Percentiles rank a stretch among this genome's conserved stretches.
These are phyloP conservation scores for Drosophila auraria DNA, from an alignment of 1,140 invertebrate genomes.

Conservation along the genomic window DNA sequence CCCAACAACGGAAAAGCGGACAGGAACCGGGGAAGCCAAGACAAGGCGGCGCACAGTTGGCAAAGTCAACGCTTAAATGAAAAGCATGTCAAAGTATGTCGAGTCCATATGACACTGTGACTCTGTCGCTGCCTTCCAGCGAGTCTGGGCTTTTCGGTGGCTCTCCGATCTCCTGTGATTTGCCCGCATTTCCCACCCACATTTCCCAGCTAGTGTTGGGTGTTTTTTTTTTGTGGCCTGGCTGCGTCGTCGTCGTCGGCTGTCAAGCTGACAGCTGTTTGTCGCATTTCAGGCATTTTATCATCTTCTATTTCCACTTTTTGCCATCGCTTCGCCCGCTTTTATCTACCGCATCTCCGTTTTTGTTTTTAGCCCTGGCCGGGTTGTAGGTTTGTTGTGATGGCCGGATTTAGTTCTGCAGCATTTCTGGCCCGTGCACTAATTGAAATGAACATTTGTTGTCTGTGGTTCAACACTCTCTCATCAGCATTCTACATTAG, in stretches of 20 bases:
- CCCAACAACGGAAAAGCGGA: slow-evolving; percentile 1
- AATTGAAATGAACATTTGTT: slow-evolving; percentile 79
- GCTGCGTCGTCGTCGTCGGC: slow-evolving; percentile 58
- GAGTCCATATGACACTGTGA: slow-evolving; percentile 71
- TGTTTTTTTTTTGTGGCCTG: slow-evolving; percentile 46
- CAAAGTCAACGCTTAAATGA: slow-evolving; percentile 67
- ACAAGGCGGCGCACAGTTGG: slow-evolving; percentile 54
- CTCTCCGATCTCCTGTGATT: slow-evolving; percentile 35
- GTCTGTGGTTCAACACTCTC: slow-evolving; percentile 34
- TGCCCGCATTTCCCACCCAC: slow-evolving; percentile 6
- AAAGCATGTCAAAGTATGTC: slow-evolving; percentile 71
- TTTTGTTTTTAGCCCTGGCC: slow-evolving; percentile 6
- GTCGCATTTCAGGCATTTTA: slow-evolving; percentile 77
- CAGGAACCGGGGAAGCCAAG: neutral
- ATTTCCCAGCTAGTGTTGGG: slow-evolving; percentile 15
- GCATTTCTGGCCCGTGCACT: slow-evolving; percentile 51
- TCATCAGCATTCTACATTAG: slow-evolving; percentile 13
- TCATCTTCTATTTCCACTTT: slow-evolving; percentile 59
- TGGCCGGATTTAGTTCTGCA: slow-evolving; percentile 61
- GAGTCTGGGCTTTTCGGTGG: slow-evolving; percentile 24
- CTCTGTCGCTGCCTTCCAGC: slow-evolving; percentile 25
- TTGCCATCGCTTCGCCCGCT: slow-evolving; percentile 25
- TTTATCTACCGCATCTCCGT: slow-evolving; percentile 6
- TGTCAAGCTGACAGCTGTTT: slow-evolving; percentile 78
- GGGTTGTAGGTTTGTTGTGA: slow-evolving; percentile 57